Conservation (phyloP, 1,140 invertebrate species). For the Zeugodacus cucurbitae region DNA sequence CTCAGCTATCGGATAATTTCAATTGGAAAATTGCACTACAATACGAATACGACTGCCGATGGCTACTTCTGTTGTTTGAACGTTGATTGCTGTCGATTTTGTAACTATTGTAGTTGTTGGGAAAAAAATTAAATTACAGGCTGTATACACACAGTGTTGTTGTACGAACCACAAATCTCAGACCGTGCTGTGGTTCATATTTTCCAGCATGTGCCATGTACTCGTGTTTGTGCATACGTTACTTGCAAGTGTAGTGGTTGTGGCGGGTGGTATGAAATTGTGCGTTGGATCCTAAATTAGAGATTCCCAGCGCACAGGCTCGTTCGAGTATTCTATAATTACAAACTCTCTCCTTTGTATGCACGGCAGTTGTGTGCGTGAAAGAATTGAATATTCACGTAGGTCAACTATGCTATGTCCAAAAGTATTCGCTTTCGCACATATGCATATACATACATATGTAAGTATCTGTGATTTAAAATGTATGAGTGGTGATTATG, state of each 20-base stretch:
- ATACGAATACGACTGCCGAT: neutral
- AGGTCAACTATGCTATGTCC: neutral
- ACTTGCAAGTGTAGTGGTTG: neutral
- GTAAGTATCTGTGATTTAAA: neutral
- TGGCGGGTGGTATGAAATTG: neutral
- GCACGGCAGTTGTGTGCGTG: neutral
- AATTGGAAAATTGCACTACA: slow-evolving; percentile 2
- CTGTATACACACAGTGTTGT: neutral
- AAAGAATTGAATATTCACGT: neutral
- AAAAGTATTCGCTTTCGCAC: neutral
- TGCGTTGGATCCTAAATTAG: neutral
- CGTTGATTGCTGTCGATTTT: slow-evolving; percentile 3
- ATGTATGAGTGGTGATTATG: neutral
- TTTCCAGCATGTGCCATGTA: neutral
- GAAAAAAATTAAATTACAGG: neutral
- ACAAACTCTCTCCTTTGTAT: neutral
- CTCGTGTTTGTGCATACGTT: neutral
- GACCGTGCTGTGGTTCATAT: neutral
- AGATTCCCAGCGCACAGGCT: neutral
- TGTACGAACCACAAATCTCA: neutral
- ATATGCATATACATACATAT: neutral
- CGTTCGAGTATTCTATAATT: slow-evolving; percentile 24
- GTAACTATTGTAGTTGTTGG: neutral
- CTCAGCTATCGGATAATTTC: neutral
- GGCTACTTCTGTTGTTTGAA: neutral